A percentile compares a stretch with the other conserved stretches of the same genome.
Evolutionary conservation across 2,888 invertebrate genomes (phyloP).

Genomic region (Schizotus pectinicornis): DNA sequence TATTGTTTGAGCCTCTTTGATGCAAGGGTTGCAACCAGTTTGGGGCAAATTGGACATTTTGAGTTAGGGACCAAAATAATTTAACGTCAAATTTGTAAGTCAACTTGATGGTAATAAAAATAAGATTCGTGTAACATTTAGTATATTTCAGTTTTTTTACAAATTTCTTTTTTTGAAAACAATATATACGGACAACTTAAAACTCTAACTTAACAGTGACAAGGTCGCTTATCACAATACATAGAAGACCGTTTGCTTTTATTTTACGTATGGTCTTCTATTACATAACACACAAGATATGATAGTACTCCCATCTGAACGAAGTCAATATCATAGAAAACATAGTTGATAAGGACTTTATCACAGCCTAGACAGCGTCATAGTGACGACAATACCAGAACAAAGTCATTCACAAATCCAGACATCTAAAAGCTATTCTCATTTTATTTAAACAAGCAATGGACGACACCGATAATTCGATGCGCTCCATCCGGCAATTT

Average conservation of each 20-base stretch:
- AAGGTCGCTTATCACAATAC: slow-evolving; percentile 59
- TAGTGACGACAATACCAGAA: slow-evolving; percentile 44
- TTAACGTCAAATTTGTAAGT: too few species aligned
- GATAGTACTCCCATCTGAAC: slow-evolving; percentile 65
- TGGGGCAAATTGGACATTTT: too few species aligned
- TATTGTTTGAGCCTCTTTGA: too few species aligned
- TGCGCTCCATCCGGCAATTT: too few species aligned
- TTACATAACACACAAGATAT: slow-evolving; percentile 49
- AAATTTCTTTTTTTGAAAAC: slow-evolving; percentile 42
- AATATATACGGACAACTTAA: slow-evolving; percentile 42
- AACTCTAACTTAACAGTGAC: slow-evolving; percentile 54
- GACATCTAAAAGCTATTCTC: neutral
- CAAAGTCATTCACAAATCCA: slow-evolving; percentile 14
- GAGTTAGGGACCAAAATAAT: too few species aligned
- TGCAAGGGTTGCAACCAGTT: too few species aligned
- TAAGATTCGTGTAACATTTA: slow-evolving; percentile 33
- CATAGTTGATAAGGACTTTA: slow-evolving; percentile 61
- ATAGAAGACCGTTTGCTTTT: slow-evolving; percentile 26
- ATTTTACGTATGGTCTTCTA: slow-evolving; percentile 23
- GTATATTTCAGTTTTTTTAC: slow-evolving; percentile 35
- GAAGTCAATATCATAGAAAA: slow-evolving; percentile 64
- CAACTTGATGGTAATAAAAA: too few species aligned
- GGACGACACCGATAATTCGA: too few species aligned
- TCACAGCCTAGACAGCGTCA: slow-evolving; percentile 60
- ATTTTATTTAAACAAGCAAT: too few species aligned